These are phyloP conservation scores for Vollenhovia emeryi DNA, from an alignment of 1,140 invertebrate genomes.

Conservation along the genomic window DNA sequence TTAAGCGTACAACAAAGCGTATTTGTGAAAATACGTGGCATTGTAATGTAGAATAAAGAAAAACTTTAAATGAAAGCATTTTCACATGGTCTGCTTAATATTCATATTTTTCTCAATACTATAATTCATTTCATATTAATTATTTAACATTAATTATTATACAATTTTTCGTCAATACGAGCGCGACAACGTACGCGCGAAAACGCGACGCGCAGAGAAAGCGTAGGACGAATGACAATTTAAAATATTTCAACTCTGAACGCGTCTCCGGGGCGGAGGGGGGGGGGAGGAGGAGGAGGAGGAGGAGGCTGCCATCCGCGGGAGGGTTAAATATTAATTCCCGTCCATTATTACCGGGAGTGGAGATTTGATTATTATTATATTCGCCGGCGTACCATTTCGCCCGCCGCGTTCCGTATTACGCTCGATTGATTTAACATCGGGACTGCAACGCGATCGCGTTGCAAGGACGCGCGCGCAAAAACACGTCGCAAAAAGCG, in stretches of 20 bases:
- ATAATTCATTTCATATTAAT: neutral
- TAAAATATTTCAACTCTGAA: neutral
- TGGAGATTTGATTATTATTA: slow-evolving; percentile 52
- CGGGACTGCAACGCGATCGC: slow-evolving; percentile 32
- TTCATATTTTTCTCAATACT: neutral
- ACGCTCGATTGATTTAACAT: slow-evolving; percentile 72
- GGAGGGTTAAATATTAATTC: neutral
- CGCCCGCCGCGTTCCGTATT: slow-evolving; percentile 54
- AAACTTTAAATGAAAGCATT: neutral
- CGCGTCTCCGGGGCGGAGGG: neutral
- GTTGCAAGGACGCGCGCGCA: slow-evolving; percentile 9
- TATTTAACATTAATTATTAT: neutral
- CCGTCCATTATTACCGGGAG: neutral
- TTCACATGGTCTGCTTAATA: too few relatives aligned
- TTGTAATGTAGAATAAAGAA: neutral
- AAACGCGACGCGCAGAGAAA: neutral
- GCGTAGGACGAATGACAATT: neutral
- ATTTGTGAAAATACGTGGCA: neutral
- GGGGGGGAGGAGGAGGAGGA: too few relatives aligned
- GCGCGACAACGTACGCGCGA: neutral
- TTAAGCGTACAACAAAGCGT: neutral
- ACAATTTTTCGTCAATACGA: neutral
- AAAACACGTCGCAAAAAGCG: slow-evolving; percentile 50
- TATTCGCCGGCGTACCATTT: slow-evolving; percentile 66
- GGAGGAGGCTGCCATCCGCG: neutral